phyloP scores from a whole-genome alignment of 2,797 vertebrate species.

The Coranthus polyacanthus region DNA sequence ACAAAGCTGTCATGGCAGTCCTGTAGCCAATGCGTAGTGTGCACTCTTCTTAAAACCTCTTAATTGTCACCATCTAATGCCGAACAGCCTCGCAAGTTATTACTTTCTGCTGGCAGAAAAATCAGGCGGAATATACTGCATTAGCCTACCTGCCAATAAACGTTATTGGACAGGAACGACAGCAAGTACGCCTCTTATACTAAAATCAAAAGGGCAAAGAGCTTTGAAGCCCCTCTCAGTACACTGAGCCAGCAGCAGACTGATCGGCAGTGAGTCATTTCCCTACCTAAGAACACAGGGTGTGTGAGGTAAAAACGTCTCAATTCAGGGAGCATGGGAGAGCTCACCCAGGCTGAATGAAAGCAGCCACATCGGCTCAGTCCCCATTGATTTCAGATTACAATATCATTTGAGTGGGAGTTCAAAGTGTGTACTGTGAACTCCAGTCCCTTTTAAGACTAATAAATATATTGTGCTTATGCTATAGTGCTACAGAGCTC shows the following conservation, averaged over 20 bases:
- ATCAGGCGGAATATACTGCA: neutral
- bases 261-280: slow-evolving; percentile 69
- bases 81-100: no score
- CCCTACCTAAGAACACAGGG: slow-evolving; percentile 47
- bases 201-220: slow-evolving; percentile 61
- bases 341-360: slow-evolving; percentile 45
- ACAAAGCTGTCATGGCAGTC: neutral
- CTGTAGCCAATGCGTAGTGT: neutral
- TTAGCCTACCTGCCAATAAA: slow-evolving; percentile 43
- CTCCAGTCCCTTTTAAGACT: slow-evolving; percentile 56
- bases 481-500: slow-evolving; percentile 27
- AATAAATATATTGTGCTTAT: slow-evolving; percentile 41
- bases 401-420: slow-evolving; percentile 59
- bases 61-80: slow-evolving; percentile 1
- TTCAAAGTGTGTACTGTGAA: slow-evolving; percentile 51
- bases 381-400: slow-evolving; percentile 71
- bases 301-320: slow-evolving; percentile 33
- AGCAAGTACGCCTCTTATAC: slow-evolving; percentile 47
- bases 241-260: slow-evolving; percentile 47
- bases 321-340: slow-evolving; percentile 39
- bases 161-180: slow-evolving; percentile 35
- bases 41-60: neutral
- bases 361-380: slow-evolving; percentile 42
- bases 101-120: neutral
- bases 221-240: slow-evolving; percentile 55